phyloP scores from a whole-genome alignment of 2,113 vertebrate species.

The Calidris pygmaea region DNA sequence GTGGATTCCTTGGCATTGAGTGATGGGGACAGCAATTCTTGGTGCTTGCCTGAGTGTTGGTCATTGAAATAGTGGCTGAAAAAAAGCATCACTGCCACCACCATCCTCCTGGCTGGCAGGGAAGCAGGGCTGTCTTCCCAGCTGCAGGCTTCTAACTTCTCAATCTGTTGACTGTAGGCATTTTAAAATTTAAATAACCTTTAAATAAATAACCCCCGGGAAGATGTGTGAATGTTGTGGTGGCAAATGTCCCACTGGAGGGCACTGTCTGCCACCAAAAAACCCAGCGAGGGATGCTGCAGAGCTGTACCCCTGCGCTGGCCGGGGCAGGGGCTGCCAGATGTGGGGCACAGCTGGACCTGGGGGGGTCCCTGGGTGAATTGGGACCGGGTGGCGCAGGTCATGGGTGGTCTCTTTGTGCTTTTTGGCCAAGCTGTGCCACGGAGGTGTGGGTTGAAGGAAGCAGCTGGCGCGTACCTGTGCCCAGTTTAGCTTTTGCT shows the following conservation, averaged over 20 bases:
- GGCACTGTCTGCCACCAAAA: constrained; percentile 50
- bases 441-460: rapidly evolving
- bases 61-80: not conserved
- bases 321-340: not conserved
- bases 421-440: not conserved
- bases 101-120: rapidly evolving
- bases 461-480: rapidly evolving
- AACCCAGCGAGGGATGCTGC: not conserved
- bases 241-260: constrained; percentile 14
- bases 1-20: rapidly evolving
- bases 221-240: rapidly evolving
- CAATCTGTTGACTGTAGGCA: too few relatives aligned
- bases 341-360: not conserved
- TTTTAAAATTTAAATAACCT: rapidly evolving
- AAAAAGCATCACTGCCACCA: rapidly evolving
- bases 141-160: not conserved
- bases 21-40: rapidly evolving
- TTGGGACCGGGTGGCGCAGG: rapidly evolving
- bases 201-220: too few relatives aligned
- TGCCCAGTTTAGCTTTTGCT: not conserved
- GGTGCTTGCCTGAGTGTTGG: not conserved
- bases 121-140: not conserved
- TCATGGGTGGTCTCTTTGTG: rapidly evolving
- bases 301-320: not conserved
- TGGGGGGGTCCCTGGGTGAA: too few relatives aligned